Percentiles rank a stretch among this genome's conserved stretches.
phyloP scores from a whole-genome alignment of 1,140 invertebrate species.

The Ostrea edulis region DNA sequence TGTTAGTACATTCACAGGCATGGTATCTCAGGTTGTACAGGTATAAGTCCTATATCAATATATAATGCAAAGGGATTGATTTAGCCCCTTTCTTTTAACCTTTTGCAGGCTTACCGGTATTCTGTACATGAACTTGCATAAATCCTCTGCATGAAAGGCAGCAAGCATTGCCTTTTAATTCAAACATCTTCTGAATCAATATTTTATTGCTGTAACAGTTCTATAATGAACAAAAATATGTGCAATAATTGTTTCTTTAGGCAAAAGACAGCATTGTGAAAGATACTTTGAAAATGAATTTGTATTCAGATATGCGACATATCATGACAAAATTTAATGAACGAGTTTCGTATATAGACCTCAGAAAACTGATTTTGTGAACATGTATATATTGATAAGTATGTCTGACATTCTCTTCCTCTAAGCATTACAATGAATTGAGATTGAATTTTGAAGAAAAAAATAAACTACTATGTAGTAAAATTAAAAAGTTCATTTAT shows the following conservation, averaged over 20 bases:
- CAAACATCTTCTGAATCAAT: neutral
- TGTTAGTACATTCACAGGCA: neutral
- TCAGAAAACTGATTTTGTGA: neutral
- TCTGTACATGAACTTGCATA: no score
- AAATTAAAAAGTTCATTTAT: no score
- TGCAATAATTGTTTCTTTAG: neutral
- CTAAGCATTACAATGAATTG: neutral
- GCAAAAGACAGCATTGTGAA: neutral
- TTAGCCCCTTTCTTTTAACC: no score
- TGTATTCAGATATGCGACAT: neutral
- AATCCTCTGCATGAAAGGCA: no score
- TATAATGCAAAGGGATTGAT: neutral
- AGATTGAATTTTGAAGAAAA: neutral
- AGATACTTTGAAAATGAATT: constrained; percentile 6
- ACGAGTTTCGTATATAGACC: neutral
- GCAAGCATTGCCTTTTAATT: neutral
- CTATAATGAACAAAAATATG: neutral
- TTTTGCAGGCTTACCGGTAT: no score
- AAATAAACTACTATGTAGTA: neutral
- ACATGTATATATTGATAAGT: neutral
- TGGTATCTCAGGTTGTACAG: neutral
- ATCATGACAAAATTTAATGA: constrained; percentile 8
- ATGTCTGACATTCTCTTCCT: neutral
- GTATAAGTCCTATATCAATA: neutral
- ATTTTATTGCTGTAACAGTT: neutral